These are phyloP conservation scores for Antigone vipio DNA, from an alignment of 2,113 vertebrate genomes.

Conservation along the genomic window DNA sequence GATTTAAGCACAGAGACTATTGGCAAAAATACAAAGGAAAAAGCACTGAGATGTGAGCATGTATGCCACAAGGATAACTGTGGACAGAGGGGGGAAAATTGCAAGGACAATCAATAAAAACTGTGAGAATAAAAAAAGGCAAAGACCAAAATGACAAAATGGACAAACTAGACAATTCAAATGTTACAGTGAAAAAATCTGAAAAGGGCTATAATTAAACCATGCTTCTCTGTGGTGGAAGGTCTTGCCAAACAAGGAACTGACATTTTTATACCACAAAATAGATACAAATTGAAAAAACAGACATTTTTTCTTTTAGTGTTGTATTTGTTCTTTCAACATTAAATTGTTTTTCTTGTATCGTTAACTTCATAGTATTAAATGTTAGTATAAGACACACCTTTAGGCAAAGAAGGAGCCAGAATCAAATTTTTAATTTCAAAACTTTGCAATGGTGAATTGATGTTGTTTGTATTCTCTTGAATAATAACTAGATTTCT, in stretches of 20 bases:
- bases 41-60: not conserved
- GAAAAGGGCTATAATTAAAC: not conserved
- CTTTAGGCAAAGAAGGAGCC: not conserved
- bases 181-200: not conserved
- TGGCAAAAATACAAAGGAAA: not conserved
- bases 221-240: not conserved
- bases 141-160: not conserved
- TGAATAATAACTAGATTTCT: not conserved
- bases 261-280: not conserved
- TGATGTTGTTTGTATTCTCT: not conserved
- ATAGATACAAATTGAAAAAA: not conserved
- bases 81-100: not conserved
- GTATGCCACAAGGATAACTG: not conserved
- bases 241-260: not conserved
- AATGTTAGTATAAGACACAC: not conserved
- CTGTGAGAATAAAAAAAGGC: not conserved
- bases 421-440: not conserved
- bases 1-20: not conserved
- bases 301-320: not conserved
- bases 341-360: not conserved
- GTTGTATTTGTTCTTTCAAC: not conserved
- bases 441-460: not conserved
- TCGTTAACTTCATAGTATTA: not conserved
- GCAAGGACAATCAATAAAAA: not conserved
- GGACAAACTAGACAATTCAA: not conserved